A percentile compares a stretch with the other conserved stretches of the same genome.
Conservation (phyloP, 1,140 invertebrate species). For the Formica selysi region DNA sequence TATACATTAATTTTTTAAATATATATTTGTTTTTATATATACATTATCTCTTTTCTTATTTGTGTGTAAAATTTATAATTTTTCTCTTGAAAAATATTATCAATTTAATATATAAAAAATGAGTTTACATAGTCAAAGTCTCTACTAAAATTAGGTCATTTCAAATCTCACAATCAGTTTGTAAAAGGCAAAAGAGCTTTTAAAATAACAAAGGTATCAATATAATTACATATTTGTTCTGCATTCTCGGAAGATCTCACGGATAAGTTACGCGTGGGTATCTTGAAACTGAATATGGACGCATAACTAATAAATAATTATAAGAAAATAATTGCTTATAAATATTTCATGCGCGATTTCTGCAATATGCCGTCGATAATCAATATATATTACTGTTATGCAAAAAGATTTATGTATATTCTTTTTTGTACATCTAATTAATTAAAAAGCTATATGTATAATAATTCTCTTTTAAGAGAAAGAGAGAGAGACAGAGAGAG, state of each 20-base stretch:
- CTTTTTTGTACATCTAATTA: not conserved
- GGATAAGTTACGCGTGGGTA: conserved; percentile 46
- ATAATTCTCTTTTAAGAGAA: not conserved
- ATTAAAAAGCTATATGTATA: not conserved
- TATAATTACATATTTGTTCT: conserved; percentile 18
- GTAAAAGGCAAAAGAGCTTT: not conserved
- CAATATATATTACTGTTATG: conserved; percentile 21
- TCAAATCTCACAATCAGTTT: not conserved
- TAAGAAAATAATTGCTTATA: conserved; percentile 53
- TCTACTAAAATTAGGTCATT: not conserved
- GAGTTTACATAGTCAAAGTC: not conserved
- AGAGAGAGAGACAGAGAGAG: too few relatives aligned
- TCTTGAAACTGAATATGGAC: conserved; percentile 1
- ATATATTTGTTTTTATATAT: not conserved
- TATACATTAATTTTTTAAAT: too few relatives aligned
- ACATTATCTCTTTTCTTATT: not conserved
- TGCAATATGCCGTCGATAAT: conserved; percentile 42
- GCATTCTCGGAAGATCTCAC: conserved; percentile 25
- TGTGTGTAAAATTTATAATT: not conserved
- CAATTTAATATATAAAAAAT: not conserved
- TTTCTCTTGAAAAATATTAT: not conserved
- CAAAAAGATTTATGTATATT: conserved; percentile 16
- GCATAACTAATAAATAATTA: conserved; percentile 56
- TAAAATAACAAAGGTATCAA: not conserved
- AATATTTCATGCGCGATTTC: conserved; percentile 47